phyloP scores from a whole-genome alignment of 2,113 vertebrate genomes.

The Xiphophorus maculatus region DNA sequence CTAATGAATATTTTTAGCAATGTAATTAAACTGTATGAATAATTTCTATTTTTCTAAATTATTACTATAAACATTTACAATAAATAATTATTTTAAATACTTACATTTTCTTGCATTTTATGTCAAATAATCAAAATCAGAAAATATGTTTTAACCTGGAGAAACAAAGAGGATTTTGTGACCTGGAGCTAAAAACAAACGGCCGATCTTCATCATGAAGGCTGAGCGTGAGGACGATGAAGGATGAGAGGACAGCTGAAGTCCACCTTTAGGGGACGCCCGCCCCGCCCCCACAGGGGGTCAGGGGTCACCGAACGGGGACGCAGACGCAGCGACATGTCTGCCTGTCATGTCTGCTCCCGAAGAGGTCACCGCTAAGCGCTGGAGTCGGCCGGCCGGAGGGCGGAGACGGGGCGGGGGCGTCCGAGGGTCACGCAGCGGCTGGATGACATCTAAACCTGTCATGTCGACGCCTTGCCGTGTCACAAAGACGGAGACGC shows the following conservation, averaged over 20 bases:
- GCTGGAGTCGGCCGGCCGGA: conserved; percentile 45
- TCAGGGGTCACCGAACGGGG: conserved; percentile 43
- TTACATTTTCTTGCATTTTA: no score
- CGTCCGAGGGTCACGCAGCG: conserved; percentile 46
- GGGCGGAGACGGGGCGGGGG: conserved; percentile 8
- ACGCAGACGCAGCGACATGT: conserved; percentile 36
- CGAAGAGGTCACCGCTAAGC: conserved; percentile 59
- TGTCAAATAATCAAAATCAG: no score
- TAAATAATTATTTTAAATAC: no score
- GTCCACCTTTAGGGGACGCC: conserved; percentile 53
- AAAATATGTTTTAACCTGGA: background rate
- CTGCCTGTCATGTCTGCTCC: conserved; percentile 58
- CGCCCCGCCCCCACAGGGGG: conserved; percentile 44
- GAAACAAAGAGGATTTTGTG: background rate
- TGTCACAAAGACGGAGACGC: conserved; percentile 62
- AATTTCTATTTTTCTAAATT: no score
- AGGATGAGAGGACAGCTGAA: conserved; percentile 24
- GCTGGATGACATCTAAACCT: conserved; percentile 68
- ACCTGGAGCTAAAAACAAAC: background rate
- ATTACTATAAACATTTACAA: no score
- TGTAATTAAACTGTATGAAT: no score
- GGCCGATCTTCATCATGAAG: conserved; percentile 12
- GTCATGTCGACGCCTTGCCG: conserved; percentile 57
- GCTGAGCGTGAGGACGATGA: background rate
- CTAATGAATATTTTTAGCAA: no score